These are phyloP conservation scores for Tragelaphus scriptus DNA, from an alignment of 2,113 vertebrate species.

Conservation along the genomic window DNA sequence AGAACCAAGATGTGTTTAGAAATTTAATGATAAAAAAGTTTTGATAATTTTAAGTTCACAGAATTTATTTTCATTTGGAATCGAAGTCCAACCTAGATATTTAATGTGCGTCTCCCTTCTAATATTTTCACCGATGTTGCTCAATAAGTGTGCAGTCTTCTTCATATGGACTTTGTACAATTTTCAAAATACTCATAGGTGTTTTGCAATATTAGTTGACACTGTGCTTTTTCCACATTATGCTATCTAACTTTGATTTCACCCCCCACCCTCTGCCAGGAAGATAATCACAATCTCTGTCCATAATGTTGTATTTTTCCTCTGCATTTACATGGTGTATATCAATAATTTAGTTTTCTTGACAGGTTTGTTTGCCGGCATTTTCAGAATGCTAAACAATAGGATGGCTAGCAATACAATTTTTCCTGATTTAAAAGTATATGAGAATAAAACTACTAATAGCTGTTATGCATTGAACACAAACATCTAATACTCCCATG, in stretches of 20 bases:
- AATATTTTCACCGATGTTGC: neutral
- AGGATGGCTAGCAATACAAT: neutral
- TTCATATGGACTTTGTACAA: neutral
- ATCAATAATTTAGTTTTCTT: neutral
- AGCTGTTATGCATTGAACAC: neutral
- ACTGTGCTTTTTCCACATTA: neutral
- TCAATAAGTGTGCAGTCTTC: neutral
- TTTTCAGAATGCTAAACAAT: neutral
- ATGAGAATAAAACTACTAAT: neutral
- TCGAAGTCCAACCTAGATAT: neutral
- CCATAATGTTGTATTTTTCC: neutral
- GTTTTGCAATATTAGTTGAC: neutral
- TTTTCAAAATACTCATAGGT: neutral
- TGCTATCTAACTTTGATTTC: neutral
- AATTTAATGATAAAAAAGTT: neutral
- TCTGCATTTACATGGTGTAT: neutral
- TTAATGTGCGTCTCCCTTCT: neutral
- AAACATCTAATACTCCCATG: neutral
- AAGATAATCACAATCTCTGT: neutral
- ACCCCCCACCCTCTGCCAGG: neutral
- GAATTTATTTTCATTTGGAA: neutral
- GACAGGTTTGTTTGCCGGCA: neutral
- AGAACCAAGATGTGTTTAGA: neutral
- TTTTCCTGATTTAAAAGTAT: neutral
- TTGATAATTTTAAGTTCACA: neutral